phyloP scores from a whole-genome alignment of 2,888 invertebrate genomes.

The Xanthorhoe spadicearia region DNA sequence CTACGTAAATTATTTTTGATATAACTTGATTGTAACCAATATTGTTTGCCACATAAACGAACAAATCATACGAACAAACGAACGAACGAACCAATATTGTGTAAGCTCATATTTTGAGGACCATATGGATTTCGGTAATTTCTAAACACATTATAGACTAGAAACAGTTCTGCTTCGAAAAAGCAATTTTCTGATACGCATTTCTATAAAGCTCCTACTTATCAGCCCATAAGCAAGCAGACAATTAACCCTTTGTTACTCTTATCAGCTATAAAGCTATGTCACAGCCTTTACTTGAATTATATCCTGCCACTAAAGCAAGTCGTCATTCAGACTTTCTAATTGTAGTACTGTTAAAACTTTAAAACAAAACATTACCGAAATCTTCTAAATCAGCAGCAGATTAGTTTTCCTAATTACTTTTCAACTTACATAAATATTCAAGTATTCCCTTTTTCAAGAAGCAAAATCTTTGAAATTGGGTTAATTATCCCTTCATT shows the following conservation, averaged over 20 bases:
- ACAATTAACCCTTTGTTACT: neutral
- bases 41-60: too few species aligned
- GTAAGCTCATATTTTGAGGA: neutral
- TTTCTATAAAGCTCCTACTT: neutral
- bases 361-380: conserved; percentile 3
- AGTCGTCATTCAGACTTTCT: neutral
- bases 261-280: neutral
- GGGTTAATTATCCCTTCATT: conserved; percentile 34
- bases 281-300: neutral
- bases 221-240: neutral
- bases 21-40: neutral
- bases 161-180: neutral
- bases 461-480: conserved; percentile 21
- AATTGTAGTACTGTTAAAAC: neutral
- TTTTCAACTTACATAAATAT: conserved; percentile 20
- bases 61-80: too few species aligned
- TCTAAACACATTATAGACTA: neutral
- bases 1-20: neutral
- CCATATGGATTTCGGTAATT: neutral
- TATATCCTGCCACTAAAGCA: neutral
- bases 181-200: neutral
- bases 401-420: conserved; percentile 22
- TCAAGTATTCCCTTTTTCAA: conserved; percentile 5
- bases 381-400: conserved; percentile 17
- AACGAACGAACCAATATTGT: neutral